Base-by-base conservation (phyloP, 2,888 invertebrate genomes). In the Conomelus anceps region DNA sequence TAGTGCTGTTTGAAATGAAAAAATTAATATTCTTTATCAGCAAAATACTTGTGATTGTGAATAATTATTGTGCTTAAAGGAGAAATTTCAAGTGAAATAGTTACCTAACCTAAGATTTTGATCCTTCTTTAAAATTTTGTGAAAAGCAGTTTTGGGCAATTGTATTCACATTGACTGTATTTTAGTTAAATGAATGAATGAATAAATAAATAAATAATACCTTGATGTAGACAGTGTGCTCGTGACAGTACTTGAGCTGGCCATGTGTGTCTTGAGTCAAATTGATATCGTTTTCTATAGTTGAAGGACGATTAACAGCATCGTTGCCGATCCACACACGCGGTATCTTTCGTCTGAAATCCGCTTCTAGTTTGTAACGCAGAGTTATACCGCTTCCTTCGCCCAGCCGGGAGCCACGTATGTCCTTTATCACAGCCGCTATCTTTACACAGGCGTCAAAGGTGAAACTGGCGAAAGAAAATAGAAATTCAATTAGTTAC, bases 361-460 rank as follows among this genome's bases (percentile, higher is more conserved):
- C 98, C 0, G 97, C 97, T 94, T 97, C 97, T 17, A 98, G 96
- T 3, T 95, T 95, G 92, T 97, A 97, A 92, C 96, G 95, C 3
- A 98, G 93, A 91, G 94, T 94, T 88, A 96, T 94, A 90, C 92
- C 91, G 89, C 90, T 84, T 90, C 92, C 90, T 90, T 91, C 34
- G 90, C 91, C 85, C 85, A 85, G 84, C 23, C 85, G 29, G 6
- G 85, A 84, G 22, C 88, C 24, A 90, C 93, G 94, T 91, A 93
- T 92, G 20, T 92, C 92, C 29, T 93, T 93, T 88, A 93, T 92
- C 34, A 95, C 93, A 0, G 96, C 95, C 91, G 95, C 95, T 87
- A 97, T 96, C 90, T 95, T 95, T 92, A 98, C 98, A 92, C 98
- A 98, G 0, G 97, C 96, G 93, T 96, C 95, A 92, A 98, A 97